A percentile compares a stretch with the other conserved stretches of the same genome.
Evolutionary conservation across 1,140 invertebrate genomes (phyloP).

Genomic region (Stenopsyche tienmushanensis): DNA sequence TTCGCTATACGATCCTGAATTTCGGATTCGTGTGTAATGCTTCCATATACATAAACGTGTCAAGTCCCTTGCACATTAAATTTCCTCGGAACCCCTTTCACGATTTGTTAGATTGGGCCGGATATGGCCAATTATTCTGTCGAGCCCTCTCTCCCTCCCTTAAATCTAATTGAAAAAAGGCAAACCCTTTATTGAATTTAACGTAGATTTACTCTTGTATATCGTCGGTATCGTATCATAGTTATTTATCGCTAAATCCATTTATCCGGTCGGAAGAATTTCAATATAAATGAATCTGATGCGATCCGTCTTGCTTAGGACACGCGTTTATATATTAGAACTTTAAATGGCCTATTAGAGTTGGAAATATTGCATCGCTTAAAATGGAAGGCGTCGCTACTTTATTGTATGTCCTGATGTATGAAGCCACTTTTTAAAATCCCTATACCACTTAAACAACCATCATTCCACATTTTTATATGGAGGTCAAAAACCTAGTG

Average conservation of each 20-base stretch:
- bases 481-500: too few relatives aligned
- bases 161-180: constrained; percentile 24
- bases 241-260: not conserved
- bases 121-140: constrained; percentile 17
- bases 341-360: too few relatives aligned
- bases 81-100: not conserved
- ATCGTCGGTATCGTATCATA: too few relatives aligned
- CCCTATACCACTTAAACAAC: too few relatives aligned
- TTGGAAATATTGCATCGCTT: too few relatives aligned
- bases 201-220: constrained; percentile 5
- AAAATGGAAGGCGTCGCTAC: too few relatives aligned
- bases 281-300: not conserved
- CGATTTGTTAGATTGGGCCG: constrained; percentile 5
- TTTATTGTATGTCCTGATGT: too few relatives aligned
- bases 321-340: too few relatives aligned
- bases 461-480: too few relatives aligned
- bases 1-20: not conserved
- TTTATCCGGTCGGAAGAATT: not conserved
- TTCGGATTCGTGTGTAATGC: not conserved
- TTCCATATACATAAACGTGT: not conserved
- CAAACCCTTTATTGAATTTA: constrained; percentile 7
- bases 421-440: too few relatives aligned
- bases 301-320: not conserved
- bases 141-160: constrained; percentile 1
- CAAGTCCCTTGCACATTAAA: not conserved